Conservation (phyloP, 1,140 invertebrate genomes). For the Cotesia chilonis region DNA sequence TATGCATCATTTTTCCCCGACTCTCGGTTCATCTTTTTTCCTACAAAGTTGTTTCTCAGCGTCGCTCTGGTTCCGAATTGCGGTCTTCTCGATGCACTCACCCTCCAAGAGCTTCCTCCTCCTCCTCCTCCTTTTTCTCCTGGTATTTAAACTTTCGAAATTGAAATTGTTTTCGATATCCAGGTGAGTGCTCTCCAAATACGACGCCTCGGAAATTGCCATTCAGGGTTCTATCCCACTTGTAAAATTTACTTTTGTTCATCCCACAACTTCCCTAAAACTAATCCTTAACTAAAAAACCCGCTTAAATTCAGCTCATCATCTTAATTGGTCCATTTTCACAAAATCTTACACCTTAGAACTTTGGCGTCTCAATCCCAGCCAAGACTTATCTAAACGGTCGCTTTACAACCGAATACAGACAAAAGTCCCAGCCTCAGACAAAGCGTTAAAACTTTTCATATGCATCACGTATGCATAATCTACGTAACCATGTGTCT, state of each 20-base stretch:
- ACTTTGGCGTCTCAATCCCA: background rate
- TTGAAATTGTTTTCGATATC: slow-evolving; percentile 61
- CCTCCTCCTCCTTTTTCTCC: slow-evolving; percentile 2
- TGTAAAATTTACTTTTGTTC: background rate
- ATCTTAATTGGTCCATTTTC: slow-evolving; percentile 8
- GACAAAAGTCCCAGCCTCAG: too few relatives aligned
- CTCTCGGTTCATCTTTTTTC: slow-evolving; percentile 26
- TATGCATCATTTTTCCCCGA: slow-evolving; percentile 30
- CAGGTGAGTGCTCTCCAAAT: slow-evolving; percentile 49
- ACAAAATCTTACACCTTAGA: background rate
- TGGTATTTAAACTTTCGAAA: slow-evolving; percentile 59
- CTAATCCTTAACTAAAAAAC: background rate
- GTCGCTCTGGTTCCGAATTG: slow-evolving; percentile 30
- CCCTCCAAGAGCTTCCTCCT: slow-evolving; percentile 33
- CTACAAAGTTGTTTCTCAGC: slow-evolving; percentile 31
- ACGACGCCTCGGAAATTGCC: slow-evolving; percentile 22
- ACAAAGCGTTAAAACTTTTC: too few relatives aligned
- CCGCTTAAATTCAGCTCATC: background rate
- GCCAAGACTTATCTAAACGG: background rate
- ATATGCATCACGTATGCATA: too few relatives aligned
- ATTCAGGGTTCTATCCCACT: background rate
- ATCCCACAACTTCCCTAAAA: background rate
- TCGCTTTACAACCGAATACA: too few relatives aligned
- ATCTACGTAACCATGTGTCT: too few relatives aligned
- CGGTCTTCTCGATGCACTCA: slow-evolving; percentile 23